These are phyloP conservation scores for Xanthia togata DNA, from an alignment of 2,888 invertebrate genomes.

Conservation along the genomic window DNA sequence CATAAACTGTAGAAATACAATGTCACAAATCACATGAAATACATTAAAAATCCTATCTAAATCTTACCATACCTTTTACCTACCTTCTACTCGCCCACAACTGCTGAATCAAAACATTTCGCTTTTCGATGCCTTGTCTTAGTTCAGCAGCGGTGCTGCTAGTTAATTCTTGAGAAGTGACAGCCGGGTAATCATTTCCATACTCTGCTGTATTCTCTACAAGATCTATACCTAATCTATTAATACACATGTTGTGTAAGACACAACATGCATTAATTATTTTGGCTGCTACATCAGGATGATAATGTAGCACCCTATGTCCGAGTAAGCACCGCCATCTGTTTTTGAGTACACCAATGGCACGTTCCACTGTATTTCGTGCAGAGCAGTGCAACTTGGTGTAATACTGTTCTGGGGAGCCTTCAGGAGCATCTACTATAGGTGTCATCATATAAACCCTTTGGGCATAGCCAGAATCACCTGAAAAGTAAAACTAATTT, in stretches of 20 bases:
- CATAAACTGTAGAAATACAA: not conserved
- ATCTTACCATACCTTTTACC: not conserved
- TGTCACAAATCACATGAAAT: not conserved
- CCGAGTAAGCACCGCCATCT: conserved; percentile 7
- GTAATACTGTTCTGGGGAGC: conserved; percentile 23
- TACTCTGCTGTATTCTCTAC: not conserved
- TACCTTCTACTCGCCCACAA: not conserved
- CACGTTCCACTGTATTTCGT: conserved; percentile 18
- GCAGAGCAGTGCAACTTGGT: conserved; percentile 20
- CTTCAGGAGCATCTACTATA: conserved; percentile 10
- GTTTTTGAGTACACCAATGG: conserved; percentile 24
- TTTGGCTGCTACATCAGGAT: not conserved
- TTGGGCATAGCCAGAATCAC: conserved; percentile 18
- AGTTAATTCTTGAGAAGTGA: not conserved
- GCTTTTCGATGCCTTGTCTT: not conserved
- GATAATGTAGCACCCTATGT: conserved; percentile 10
- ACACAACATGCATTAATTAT: not conserved
- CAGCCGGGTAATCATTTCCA: not conserved
- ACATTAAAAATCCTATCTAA: not conserved
- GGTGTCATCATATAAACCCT: conserved; percentile 34
- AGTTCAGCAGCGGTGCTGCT: not conserved
- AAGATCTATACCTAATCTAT: not conserved
- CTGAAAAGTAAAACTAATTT: not conserved
- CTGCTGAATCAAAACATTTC: not conserved
- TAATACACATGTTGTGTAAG: not conserved